These are phyloP conservation scores for Sciurus vulgaris DNA, from an alignment of 2,797 vertebrate species.

Conservation along the genomic window DNA sequence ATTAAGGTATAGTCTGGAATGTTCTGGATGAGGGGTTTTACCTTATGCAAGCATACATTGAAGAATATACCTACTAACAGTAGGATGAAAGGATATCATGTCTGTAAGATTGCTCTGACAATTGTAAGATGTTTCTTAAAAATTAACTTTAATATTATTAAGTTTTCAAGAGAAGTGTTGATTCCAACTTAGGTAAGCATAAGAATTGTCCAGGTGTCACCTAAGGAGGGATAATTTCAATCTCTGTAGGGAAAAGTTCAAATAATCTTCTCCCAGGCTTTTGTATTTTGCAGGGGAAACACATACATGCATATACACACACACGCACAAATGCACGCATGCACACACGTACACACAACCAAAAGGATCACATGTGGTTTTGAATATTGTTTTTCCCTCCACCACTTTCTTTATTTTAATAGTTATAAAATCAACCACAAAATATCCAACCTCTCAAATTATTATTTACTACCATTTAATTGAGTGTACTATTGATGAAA, in stretches of 20 bases:
- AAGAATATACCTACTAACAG: background rate
- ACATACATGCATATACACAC: too few species aligned
- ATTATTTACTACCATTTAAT: conserved; percentile 63
- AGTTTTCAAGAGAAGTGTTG: background rate
- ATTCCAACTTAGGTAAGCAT: background rate
- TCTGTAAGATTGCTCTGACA: background rate
- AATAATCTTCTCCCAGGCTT: conserved; percentile 35
- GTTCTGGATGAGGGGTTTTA: background rate
- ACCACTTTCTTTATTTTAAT: conserved; percentile 58
- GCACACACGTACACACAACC: conserved; percentile 11
- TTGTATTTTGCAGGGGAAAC: conserved; percentile 48
- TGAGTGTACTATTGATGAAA: background rate
- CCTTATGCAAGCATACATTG: background rate
- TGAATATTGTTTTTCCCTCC: conserved; percentile 8
- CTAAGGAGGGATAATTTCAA: conserved; percentile 26
- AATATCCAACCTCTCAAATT: conserved; percentile 62
- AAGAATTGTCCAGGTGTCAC: background rate
- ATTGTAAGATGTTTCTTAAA: background rate
- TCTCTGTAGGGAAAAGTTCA: background rate
- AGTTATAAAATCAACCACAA: conserved; percentile 64
- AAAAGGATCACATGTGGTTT: conserved; percentile 44
- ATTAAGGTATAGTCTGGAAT: background rate
- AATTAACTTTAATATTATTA: background rate
- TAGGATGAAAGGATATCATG: background rate
- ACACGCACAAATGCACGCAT: too few species aligned